Conservation (phyloP, 1,140 invertebrate species). For the Brachionus rotundiformis region DNA sequence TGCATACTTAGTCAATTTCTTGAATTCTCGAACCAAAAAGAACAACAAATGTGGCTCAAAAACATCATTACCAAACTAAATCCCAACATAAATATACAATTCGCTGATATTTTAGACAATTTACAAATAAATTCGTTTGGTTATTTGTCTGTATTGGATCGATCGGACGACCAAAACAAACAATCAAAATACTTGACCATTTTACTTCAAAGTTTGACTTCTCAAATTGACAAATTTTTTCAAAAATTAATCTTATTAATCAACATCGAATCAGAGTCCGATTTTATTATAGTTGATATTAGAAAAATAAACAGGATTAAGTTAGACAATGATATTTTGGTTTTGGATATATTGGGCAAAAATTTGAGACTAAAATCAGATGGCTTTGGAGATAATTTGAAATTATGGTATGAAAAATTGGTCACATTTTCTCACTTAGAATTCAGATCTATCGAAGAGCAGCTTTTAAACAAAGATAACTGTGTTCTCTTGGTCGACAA, state of each 20-base stretch:
- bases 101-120: background rate
- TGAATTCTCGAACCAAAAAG: slow-evolving; percentile 1
- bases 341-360: background rate
- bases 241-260: slow-evolving; percentile 2
- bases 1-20: slow-evolving; percentile 18
- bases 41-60: background rate
- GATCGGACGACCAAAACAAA: background rate
- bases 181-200: background rate
- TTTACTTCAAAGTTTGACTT: background rate
- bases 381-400: slow-evolving; percentile 22
- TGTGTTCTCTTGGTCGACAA: slow-evolving; percentile 19
- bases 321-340: background rate
- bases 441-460: background rate
- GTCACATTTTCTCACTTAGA: background rate
- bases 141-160: background rate
- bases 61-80: background rate
- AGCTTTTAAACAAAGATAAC: slow-evolving; percentile 32
- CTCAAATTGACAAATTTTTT: slow-evolving; percentile 27
- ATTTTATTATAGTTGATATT: background rate
- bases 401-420: slow-evolving; percentile 5
- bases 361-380: slow-evolving; percentile 21
- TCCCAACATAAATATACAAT: background rate
- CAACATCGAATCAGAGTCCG: background rate
- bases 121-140: slow-evolving; percentile 19
- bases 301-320: slow-evolving; percentile 31